Conservation (phyloP, 2,797 vertebrate genomes). For the Poeciliopsis turneri region DNA sequence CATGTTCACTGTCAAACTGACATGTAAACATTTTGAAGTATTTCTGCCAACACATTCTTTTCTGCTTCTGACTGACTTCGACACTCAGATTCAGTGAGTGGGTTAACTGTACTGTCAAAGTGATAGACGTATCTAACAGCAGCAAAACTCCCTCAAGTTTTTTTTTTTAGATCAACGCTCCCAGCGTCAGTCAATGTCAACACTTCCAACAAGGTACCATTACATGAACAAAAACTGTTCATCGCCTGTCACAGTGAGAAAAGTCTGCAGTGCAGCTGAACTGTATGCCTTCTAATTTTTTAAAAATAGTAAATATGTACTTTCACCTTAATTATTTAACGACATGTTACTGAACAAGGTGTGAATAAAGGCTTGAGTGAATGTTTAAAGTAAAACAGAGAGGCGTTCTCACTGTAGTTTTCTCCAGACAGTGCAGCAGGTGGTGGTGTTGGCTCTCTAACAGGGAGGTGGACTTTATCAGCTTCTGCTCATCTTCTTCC, state of each 20-base stretch:
- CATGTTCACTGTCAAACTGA: conserved; percentile 15
- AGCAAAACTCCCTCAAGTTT: conserved; percentile 12
- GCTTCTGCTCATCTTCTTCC: conserved; percentile 87
- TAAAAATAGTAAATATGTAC: neutral
- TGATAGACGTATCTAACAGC: conserved; percentile 5
- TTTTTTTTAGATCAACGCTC: conserved; percentile 8
- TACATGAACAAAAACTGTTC: neutral
- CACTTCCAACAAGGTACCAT: neutral
- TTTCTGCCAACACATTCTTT: conserved; percentile 1
- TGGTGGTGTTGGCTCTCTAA: conserved; percentile 98
- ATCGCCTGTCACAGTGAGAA: neutral
- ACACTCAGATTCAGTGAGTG: neutral
- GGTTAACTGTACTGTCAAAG: conserved; percentile 15
- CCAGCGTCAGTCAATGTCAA: neutral
- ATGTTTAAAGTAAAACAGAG: conserved; percentile 1
- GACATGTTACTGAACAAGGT: neutral
- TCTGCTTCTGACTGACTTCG: conserved; percentile 9
- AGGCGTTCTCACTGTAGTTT: conserved; percentile 91
- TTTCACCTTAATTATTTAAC: conserved; percentile 1
- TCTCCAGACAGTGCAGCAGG: conserved; percentile 97
- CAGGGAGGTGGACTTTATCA: conserved; percentile 85
- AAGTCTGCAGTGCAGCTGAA: neutral
- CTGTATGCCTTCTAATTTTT: neutral
- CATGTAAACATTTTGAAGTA: conserved; percentile 8
- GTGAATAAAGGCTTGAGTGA: neutral